phyloP scores from a whole-genome alignment of 64 coral and sea anemone genomes.

The Platygyra sinensis region DNA sequence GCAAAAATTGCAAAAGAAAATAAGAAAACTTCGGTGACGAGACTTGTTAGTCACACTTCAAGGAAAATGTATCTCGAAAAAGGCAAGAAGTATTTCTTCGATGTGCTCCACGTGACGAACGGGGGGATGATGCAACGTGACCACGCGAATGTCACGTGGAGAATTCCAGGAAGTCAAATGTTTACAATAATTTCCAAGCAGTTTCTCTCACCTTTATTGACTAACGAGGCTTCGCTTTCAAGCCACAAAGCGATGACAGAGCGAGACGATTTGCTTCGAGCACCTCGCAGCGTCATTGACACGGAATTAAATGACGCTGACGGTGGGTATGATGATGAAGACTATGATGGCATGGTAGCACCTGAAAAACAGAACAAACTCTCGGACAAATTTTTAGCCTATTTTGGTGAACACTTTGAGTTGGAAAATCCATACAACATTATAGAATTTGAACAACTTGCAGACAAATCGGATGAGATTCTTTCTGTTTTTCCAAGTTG shows the following conservation, averaged over 20 bases:
- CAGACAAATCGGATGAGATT: slow-evolving; percentile 1
- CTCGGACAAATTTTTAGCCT: neutral
- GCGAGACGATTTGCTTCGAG: neutral
- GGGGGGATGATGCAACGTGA: slow-evolving; percentile 31
- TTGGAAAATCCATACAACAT: neutral
- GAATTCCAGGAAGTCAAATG: neutral
- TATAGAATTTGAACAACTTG: neutral
- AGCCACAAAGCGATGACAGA: neutral
- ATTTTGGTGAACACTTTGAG: slow-evolving; percentile 24
- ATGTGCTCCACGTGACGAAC: slow-evolving; percentile 49
- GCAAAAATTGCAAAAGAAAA: slow-evolving; percentile 44
- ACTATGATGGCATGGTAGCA: slow-evolving; percentile 1
- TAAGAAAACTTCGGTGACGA: neutral
- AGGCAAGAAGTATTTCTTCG: slow-evolving; percentile 46
- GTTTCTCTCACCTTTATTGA: slow-evolving; percentile 28
- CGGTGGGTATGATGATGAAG: slow-evolving; percentile 5
- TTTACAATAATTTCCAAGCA: neutral
- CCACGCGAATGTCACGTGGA: slow-evolving; percentile 41
- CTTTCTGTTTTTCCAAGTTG: slow-evolving; percentile 16
- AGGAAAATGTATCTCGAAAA: slow-evolving; percentile 14
- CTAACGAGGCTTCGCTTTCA: neutral
- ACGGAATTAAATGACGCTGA: slow-evolving; percentile 27
- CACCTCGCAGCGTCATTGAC: neutral
- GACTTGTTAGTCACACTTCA: neutral
- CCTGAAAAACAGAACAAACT: neutral